Conservation (phyloP, 2,888 invertebrate species). For the Microplitis manilae region DNA sequence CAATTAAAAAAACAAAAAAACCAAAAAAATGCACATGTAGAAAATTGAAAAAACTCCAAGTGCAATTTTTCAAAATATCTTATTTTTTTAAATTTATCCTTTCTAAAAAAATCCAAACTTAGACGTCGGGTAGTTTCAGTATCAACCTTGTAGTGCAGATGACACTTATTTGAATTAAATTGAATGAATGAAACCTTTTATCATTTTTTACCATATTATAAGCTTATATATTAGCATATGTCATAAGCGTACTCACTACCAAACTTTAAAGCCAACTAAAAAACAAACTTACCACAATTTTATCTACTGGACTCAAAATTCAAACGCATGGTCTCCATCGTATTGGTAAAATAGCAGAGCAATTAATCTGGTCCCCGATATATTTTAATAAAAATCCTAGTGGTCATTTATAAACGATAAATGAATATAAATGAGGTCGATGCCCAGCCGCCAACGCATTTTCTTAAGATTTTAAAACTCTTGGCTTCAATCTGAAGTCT, state of each 20-base stretch:
- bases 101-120: no score
- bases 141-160: slow-evolving; percentile 35
- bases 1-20: no score
- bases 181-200: slow-evolving; percentile 30
- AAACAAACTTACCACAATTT: slow-evolving; percentile 33
- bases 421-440: slow-evolving; percentile 37
- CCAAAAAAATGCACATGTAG: no score
- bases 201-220: slow-evolving; percentile 5
- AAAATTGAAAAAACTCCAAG: no score
- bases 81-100: no score
- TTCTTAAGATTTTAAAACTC: slow-evolving; percentile 29
- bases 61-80: no score
- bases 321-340: slow-evolving; percentile 16
- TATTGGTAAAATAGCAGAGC: neutral
- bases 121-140: neutral
- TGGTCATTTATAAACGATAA: slow-evolving; percentile 17
- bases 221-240: neutral
- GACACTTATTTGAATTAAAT: slow-evolving; percentile 52
- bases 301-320: slow-evolving; percentile 25
- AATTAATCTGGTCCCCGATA: neutral
- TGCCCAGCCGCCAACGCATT: slow-evolving; percentile 43
- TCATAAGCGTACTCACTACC: neutral
- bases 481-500: slow-evolving; percentile 43
- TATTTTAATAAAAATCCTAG: neutral
- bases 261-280: neutral